Conservation (phyloP, 2,113 vertebrate species). For the Dicrurus megarhynchus region DNA sequence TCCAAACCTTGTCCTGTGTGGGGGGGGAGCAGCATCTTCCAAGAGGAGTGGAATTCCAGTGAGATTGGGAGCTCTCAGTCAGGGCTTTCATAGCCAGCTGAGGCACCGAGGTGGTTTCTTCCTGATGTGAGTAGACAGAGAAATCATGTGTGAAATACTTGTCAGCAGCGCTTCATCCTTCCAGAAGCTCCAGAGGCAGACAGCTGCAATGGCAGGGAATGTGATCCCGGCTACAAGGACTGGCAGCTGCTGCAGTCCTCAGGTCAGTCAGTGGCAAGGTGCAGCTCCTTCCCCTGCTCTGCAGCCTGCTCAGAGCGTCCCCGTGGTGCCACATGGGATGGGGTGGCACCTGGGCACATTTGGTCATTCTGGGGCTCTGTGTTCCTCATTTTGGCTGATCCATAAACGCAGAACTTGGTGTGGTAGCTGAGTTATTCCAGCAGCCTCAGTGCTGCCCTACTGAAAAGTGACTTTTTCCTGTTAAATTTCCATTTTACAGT, state of each 20-base stretch:
- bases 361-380: background rate
- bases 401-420: background rate
- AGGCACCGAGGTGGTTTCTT: background rate
- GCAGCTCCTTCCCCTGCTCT: background rate
- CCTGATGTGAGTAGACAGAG: background rate
- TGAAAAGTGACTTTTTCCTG: background rate
- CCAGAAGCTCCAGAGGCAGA: background rate
- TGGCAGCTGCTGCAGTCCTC: background rate
- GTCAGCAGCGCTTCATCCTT: background rate
- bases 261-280: background rate
- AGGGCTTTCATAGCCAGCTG: background rate
- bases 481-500: background rate
- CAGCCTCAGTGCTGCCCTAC: background rate
- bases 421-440: background rate
- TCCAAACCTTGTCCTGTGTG: background rate
- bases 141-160: background rate
- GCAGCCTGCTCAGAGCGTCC: background rate
- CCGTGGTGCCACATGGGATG: background rate
- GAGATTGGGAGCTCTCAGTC: background rate
- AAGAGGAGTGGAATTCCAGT: background rate
- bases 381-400: background rate
- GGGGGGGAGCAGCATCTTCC: background rate
- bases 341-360: background rate
- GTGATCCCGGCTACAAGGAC: background rate
- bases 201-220: background rate